Base-by-base conservation (phyloP, 2,797 vertebrate species). In the Ispidina lecontei region DNA sequence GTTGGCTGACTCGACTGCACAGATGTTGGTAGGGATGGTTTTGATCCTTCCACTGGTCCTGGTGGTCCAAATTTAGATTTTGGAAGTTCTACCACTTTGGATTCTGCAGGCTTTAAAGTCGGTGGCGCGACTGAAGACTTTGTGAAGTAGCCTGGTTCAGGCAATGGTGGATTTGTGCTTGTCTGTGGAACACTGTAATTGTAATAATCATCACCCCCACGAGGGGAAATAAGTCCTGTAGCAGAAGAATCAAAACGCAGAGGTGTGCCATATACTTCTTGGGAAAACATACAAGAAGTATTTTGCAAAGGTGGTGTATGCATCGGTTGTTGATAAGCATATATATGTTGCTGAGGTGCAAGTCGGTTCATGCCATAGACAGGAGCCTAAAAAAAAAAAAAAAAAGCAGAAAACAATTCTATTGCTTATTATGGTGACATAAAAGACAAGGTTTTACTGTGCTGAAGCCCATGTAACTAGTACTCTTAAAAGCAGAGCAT, bases 71-170 rank as follows among this genome's bases (percentile, higher is more conserved):
- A 99, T 83, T 97, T 98, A 79, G 98, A 96, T 96, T 99, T 99
- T 25, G 98, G 97, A 96, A 99, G 98, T 84, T 99, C 98, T 62
- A 98, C 64, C 52, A 96, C 91, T 86, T 99, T 99, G 51, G 98
- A 97, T 55, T 99, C 99, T n/a, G 95, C 84, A 88, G 96, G 96
- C 96, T 99, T 99, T 89, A 96, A 79, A 75, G 98, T 96, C 12
- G 98, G 98, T 33, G 98, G 92, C 1, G 96, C 97, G 4, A 97
- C 89, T 26, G 98, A 94, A 41, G 98, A 98, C 89, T 99, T 99
- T 69, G 99, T 99, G 95, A 99, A 99, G 96, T 99, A 99, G 20
- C 99, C 99, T 63, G 99, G 99, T 93, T 99, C 99, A 65, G 99
- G 99, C 59, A 99, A 96, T 3, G 98, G 97, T 58, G 99, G 99